Conservation (phyloP, 2,113 vertebrate genomes). For the Alligator mississippiensis region DNA sequence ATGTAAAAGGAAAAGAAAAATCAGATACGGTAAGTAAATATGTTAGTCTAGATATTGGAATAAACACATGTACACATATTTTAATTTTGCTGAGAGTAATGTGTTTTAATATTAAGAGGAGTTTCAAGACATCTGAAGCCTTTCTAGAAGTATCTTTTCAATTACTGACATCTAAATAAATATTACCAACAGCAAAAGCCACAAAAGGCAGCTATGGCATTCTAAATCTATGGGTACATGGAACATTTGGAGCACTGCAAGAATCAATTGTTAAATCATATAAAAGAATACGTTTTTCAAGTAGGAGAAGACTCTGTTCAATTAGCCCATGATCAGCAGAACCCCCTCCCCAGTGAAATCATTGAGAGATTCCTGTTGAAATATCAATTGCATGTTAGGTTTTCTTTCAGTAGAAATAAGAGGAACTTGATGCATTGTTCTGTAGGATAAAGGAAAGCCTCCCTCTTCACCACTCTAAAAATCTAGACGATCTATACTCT, state of each 20-base stretch:
- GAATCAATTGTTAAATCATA: background rate
- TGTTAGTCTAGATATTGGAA: background rate
- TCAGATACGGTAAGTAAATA: background rate
- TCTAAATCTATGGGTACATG: background rate
- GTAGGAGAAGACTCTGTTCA: background rate
- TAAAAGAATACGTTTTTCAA: background rate
- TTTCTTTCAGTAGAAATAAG: slow-evolving; percentile 1
- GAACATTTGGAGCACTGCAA: slow-evolving; percentile 5
- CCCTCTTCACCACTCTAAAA: background rate
- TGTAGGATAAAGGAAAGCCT: background rate
- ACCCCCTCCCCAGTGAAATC: background rate
- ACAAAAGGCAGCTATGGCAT: slow-evolving; percentile 9
- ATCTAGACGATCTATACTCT: background rate
- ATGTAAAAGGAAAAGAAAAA: background rate
- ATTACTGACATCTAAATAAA: slow-evolving; percentile 50
- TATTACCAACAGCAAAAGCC: slow-evolving; percentile 20
- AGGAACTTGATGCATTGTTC: background rate
- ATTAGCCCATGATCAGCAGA: background rate
- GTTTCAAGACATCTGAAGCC: background rate
- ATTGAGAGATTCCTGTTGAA: background rate
- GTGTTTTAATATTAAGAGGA: background rate
- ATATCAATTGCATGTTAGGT: slow-evolving; percentile 27
- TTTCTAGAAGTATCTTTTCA: slow-evolving; percentile 22
- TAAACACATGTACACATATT: background rate
- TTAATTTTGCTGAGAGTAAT: background rate